Percentiles rank a stretch among this genome's conserved stretches.
These are phyloP conservation scores for Carduelis carduelis DNA, from an alignment of 2,797 vertebrate genomes.

Conservation along the genomic window DNA sequence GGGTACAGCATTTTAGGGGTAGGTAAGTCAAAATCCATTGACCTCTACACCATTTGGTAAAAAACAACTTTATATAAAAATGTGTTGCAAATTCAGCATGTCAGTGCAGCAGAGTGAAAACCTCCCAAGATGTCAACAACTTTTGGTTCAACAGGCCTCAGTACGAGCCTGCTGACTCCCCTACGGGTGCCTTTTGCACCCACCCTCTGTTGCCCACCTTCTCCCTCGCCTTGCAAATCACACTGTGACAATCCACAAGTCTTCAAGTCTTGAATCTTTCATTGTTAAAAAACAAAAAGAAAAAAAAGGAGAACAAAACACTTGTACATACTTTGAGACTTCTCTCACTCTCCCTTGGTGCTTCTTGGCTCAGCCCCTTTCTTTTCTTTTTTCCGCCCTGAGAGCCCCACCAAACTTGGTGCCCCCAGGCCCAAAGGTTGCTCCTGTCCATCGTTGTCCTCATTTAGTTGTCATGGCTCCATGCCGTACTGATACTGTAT, in stretches of 20 bases:
- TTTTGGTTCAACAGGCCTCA: neutral
- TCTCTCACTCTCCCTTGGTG: slow-evolving; percentile 59
- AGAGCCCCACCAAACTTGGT: slow-evolving; percentile 57
- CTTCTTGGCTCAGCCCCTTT: slow-evolving; percentile 61
- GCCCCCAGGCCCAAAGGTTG: slow-evolving; percentile 54
- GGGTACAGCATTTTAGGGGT: neutral
- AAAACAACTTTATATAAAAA: neutral
- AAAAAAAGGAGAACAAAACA: slow-evolving; percentile 47
- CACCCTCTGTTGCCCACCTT: neutral
- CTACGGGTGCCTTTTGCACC: neutral
- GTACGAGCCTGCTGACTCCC: neutral
- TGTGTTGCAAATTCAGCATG: neutral
- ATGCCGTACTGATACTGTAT: slow-evolving; percentile 50
- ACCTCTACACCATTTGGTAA: neutral
- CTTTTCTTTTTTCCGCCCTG: slow-evolving; percentile 60
- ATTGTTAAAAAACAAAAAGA: neutral
- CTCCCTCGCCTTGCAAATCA: neutral
- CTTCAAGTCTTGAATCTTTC: neutral
- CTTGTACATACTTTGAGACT: slow-evolving; percentile 65
- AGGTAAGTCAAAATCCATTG: neutral
- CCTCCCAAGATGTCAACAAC: neutral
- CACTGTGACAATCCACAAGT: neutral
- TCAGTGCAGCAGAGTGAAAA: neutral
- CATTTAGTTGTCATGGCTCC: slow-evolving; percentile 62
- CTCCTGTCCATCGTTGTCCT: slow-evolving; percentile 61